Base-by-base conservation (phyloP, 1,140 invertebrate genomes). In the Mycetomoellerius zeteki region DNA sequence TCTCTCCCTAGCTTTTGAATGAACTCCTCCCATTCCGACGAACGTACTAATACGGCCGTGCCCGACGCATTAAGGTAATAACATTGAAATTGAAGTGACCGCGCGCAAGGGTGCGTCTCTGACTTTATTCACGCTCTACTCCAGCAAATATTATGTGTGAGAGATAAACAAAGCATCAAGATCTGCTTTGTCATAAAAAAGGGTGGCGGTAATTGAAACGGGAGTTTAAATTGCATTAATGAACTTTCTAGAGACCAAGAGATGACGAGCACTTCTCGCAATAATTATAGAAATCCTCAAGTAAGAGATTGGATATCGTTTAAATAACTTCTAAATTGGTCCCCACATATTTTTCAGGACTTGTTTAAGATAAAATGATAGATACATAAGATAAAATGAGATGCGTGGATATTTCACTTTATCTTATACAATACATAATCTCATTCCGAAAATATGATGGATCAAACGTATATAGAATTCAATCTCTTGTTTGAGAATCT, bases 61-160 rank as follows among this genome's bases (percentile, higher is more conserved):
- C 64, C 52, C 33, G 24, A 21, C 27, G 52, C 88, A 90, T 89
- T 90, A 90, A 58, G n/a, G 60, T 89, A 90, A 90, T 91, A 88
- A 84, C 86, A 52, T 12, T 1, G 47, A 43, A 90, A 91, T 90
- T 91, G 73, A 88, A 91, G 86, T 86, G 86, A 81, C 52, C 43
- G 47, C 47, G 27, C n/a, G 62, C 71, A 62, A 90, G 80, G 80
- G 88, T 82, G 89, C 24, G 89, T 82, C 89, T 60, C 56, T 21
- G 30, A 60, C 81, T 89, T 88, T 73, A 67, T 75, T 87, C 75
- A 71, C 69, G 37, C 67, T n/a, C 3, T 50, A 16, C 8, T 50
- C 14, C 47, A 50, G 54, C 19, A 75, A 84, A 47, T 60, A 50
- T 50, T 71, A 86, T 21, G 10, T 33, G 62, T 24, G 19, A 58